Conservation (phyloP, 1,140 invertebrate species). For the Helicoverpa zea region DNA sequence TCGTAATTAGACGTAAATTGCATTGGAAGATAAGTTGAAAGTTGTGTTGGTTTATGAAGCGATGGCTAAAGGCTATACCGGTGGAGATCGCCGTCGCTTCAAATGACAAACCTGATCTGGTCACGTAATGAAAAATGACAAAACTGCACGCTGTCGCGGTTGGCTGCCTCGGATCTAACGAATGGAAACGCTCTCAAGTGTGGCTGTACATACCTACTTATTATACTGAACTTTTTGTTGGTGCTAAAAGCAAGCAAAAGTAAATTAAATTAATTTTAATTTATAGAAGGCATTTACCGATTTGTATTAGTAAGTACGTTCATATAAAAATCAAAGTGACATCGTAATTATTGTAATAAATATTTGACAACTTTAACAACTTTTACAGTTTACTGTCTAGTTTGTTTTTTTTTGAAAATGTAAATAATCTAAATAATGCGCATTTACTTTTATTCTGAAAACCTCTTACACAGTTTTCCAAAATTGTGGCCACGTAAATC, state of each 20-base stretch:
- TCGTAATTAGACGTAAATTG: conserved; percentile 41
- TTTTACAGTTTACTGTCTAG: no score
- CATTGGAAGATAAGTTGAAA: neutral
- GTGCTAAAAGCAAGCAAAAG: neutral
- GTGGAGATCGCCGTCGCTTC: conserved; percentile 62
- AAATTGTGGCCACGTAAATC: conserved; percentile 41
- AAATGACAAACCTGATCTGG: conserved; percentile 84
- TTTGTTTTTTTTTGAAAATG: no score
- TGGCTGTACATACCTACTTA: conserved; percentile 19
- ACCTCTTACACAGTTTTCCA: conserved; percentile 11
- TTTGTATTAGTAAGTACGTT: no score
- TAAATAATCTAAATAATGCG: no score
- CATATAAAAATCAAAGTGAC: no score
- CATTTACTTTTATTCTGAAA: neutral
- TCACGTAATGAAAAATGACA: conserved; percentile 88
- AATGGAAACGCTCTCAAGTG: conserved; percentile 49
- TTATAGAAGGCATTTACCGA: no score
- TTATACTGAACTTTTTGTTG: neutral
- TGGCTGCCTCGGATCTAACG: conserved; percentile 50
- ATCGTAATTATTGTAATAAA: no score
- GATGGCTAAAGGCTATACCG: conserved; percentile 59
- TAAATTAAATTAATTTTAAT: neutral
- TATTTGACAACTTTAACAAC: no score
- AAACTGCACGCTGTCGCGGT: conserved; percentile 67
- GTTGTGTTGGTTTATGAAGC: conserved; percentile 23